A percentile compares a stretch with the other conserved stretches of the same genome.
Evolutionary conservation across 2,888 invertebrate species (phyloP).

Genomic region (Phanerotoma sp.): DNA sequence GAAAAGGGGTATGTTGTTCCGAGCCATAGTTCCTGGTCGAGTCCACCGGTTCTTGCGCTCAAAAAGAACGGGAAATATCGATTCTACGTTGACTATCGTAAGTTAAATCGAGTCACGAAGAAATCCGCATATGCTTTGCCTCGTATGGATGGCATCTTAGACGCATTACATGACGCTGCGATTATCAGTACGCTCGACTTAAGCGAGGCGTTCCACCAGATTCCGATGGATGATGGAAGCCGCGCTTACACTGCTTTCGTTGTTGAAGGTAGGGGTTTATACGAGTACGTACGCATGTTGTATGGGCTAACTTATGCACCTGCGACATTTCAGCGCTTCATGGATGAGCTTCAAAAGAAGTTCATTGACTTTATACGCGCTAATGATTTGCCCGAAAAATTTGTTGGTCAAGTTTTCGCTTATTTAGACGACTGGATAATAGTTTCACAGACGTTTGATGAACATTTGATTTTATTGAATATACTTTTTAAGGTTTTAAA

Average conservation of each 20-base stretch:
- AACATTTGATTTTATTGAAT: conserved; percentile 14
- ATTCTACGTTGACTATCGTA: too few species aligned
- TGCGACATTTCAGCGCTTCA: conserved; percentile 25
- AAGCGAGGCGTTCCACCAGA: too few species aligned
- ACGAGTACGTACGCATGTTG: conserved; percentile 28
- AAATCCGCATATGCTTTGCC: too few species aligned
- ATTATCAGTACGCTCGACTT: not conserved
- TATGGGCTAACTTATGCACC: conserved; percentile 28
- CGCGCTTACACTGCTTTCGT: conserved; percentile 25
- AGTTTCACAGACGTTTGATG: conserved; percentile 21
- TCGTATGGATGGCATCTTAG: too few species aligned
- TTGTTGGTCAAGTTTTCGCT: conserved; percentile 20
- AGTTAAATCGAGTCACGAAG: too few species aligned
- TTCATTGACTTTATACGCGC: conserved; percentile 8
- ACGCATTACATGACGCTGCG: not conserved
- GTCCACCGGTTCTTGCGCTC: too few species aligned
- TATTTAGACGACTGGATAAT: conserved; percentile 30
- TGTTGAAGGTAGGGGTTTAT: conserved; percentile 17
- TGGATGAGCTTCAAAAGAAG: conserved; percentile 20
- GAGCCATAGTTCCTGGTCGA: too few species aligned
- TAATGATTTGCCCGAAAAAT: conserved; percentile 17
- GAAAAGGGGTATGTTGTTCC: too few species aligned
- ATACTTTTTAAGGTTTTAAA: conserved; percentile 21
- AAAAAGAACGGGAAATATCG: too few species aligned
- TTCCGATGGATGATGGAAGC: conserved; percentile 6